These are phyloP conservation scores for Megalurothrips usitatus DNA, from an alignment of 2,888 invertebrate species.

Conservation along the genomic window DNA sequence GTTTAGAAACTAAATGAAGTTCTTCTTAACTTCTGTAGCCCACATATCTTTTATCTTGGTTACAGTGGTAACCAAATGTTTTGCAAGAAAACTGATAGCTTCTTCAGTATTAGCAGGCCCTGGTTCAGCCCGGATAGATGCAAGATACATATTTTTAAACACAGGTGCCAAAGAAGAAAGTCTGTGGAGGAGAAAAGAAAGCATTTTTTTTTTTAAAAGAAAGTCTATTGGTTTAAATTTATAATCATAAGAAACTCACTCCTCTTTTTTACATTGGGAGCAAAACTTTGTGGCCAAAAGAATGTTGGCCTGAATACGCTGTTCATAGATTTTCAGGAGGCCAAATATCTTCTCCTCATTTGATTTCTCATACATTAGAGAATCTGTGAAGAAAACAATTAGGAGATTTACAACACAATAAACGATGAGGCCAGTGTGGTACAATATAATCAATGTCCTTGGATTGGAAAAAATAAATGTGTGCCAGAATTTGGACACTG, in stretches of 20 bases:
- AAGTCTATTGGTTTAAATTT: neutral
- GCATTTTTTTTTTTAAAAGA: neutral
- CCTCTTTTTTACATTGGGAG: neutral
- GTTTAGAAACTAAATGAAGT: neutral
- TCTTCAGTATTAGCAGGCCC: neutral
- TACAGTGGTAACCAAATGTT: neutral
- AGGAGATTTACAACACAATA: neutral
- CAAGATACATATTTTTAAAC: neutral
- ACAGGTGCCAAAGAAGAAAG: neutral
- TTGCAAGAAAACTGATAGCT: neutral
- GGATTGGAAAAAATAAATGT: neutral
- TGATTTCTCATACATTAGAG: neutral
- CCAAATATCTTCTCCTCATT: neutral
- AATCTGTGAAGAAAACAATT: neutral
- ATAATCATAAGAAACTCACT: neutral
- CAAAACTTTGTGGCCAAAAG: neutral
- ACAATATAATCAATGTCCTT: neutral
- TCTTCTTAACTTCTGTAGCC: neutral
- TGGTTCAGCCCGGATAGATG: neutral
- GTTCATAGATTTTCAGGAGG: neutral
- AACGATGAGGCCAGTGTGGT: neutral
- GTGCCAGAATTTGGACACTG: neutral
- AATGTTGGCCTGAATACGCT: neutral
- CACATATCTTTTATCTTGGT: neutral
- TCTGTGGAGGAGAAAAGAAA: neutral